Conservation (phyloP, 2,888 invertebrate genomes). For the Camponotus fellah region DNA sequence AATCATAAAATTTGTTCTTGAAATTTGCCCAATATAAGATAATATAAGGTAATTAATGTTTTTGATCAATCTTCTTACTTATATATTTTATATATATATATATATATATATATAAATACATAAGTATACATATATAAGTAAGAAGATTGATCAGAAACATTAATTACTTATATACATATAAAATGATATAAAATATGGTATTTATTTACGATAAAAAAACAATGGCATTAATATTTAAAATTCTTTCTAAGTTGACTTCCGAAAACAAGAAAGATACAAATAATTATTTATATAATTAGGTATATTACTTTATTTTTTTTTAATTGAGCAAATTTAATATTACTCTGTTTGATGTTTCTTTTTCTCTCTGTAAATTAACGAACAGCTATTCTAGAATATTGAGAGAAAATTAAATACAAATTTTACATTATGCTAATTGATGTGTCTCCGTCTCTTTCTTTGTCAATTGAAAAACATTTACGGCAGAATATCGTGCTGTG, state of each 20-base stretch:
- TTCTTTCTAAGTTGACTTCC: not conserved
- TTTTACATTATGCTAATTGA: not conserved
- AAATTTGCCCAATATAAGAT: no score
- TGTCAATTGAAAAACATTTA: not conserved
- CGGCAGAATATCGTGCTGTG: constrained; percentile 16
- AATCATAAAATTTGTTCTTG: no score
- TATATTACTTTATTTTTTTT: no score
- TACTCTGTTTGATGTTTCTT: not conserved
- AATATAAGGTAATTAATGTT: not conserved
- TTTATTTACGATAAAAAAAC: not conserved
- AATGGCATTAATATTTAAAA: not conserved
- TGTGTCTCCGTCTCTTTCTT: not conserved
- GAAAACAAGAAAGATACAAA: not conserved
- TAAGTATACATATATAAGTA: no score
- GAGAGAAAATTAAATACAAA: not conserved
- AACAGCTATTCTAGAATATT: not conserved
- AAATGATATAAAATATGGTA: not conserved
- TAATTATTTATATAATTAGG: not conserved
- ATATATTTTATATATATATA: not conserved
- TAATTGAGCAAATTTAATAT: not conserved
- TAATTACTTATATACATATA: no score
- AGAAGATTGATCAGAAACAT: no score
- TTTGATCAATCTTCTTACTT: not conserved
- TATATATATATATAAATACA: no score
- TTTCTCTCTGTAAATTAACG: not conserved